Evolutionary conservation across 2,113 vertebrate genomes (phyloP).

Genomic region (Clarias batrachus): DNA sequence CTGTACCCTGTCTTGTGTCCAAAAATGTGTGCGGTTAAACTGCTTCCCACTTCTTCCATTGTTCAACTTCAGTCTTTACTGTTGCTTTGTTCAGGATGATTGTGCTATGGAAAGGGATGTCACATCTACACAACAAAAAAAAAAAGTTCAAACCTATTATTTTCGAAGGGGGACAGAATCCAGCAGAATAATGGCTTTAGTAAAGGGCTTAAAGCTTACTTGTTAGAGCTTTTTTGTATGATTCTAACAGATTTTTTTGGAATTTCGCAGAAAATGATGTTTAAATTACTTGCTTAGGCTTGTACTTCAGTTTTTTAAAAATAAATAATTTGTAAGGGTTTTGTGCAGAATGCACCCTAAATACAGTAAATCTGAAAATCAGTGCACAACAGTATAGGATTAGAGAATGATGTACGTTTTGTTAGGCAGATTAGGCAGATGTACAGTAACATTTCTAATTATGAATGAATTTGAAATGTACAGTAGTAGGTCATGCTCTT

Average conservation of each 20-base stretch:
- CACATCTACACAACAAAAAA: neutral
- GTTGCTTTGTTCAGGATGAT: neutral
- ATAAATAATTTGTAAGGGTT: neutral
- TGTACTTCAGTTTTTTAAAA: neutral
- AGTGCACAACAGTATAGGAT: neutral
- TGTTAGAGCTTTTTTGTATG: neutral
- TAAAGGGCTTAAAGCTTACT: neutral
- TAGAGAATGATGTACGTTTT: neutral
- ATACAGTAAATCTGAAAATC: neutral
- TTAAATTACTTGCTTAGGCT: neutral
- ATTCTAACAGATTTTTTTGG: neutral
- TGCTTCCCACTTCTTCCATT: neutral
- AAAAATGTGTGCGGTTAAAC: neutral
- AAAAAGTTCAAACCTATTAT: neutral
- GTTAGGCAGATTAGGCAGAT: neutral
- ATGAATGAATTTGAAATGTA: neutral
- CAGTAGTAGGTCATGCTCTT: neutral
- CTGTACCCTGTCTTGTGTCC: too few relatives aligned
- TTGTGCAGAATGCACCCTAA: neutral
- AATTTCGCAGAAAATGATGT: neutral
- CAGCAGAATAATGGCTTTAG: neutral
- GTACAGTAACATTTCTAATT: neutral
- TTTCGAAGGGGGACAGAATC: neutral
- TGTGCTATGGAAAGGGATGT: neutral
- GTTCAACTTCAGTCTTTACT: neutral